Evolutionary conservation across 1,140 invertebrate species (phyloP).

Genomic region (Drosophila mojavensis): DNA sequence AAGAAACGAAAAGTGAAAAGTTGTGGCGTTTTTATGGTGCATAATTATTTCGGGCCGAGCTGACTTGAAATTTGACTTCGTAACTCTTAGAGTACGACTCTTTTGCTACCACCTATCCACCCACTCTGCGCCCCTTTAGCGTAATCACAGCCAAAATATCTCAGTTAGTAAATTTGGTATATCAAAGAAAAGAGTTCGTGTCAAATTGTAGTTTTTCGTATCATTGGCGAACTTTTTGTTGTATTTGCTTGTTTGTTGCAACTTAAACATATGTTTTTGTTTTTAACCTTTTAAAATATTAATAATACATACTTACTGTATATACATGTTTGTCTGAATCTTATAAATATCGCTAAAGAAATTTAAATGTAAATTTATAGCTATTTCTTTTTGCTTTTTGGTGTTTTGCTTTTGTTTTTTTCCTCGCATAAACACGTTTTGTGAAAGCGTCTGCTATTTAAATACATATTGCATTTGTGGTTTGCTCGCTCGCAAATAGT

Average conservation of each 20-base stretch:
- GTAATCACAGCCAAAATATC: background rate
- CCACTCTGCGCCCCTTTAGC: background rate
- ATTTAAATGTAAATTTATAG: constrained; percentile 40
- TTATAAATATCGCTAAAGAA: constrained; percentile 22
- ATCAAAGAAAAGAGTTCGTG: constrained; percentile 50
- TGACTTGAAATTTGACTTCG: constrained; percentile 50
- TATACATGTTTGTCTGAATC: background rate
- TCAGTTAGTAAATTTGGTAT: constrained; percentile 4
- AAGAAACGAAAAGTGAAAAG: constrained; percentile 68
- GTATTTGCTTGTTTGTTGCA: constrained; percentile 32
- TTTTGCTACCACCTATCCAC: background rate
- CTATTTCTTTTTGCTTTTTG: constrained; percentile 24
- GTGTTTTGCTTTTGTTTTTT: constrained; percentile 18
- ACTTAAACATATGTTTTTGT: constrained; percentile 29
- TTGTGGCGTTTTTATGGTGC: constrained; percentile 55
- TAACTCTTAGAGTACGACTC: constrained; percentile 36
- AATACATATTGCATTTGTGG: constrained; percentile 56
- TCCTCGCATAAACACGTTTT: constrained; percentile 34
- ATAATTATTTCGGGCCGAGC: constrained; percentile 61
- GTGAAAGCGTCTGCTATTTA: constrained; percentile 44
- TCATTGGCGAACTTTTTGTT: constrained; percentile 53
- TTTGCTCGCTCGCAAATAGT: constrained; percentile 57
- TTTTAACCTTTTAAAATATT: background rate
- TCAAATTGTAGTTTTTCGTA: constrained; percentile 66
- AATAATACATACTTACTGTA: background rate